Evolutionary conservation across 2,113 vertebrate species (phyloP).

Genomic region (Recurvirostra avosetta): DNA sequence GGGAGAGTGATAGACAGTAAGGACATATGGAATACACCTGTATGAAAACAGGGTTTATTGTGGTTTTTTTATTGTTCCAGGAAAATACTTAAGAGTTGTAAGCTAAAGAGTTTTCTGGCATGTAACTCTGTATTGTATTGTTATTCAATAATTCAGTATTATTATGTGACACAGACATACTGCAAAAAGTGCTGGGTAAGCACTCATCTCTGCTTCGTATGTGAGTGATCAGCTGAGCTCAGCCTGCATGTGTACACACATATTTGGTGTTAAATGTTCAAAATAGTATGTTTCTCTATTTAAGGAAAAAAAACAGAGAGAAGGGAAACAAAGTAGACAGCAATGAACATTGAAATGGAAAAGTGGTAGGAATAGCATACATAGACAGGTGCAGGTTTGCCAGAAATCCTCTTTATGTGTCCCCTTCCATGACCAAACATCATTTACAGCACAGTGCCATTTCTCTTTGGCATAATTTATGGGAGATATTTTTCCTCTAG

Average conservation of each 20-base stretch:
- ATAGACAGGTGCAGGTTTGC: background rate
- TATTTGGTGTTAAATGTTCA: background rate
- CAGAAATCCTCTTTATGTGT: background rate
- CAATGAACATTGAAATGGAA: background rate
- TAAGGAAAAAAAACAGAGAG: background rate
- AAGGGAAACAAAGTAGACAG: background rate
- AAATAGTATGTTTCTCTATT: background rate
- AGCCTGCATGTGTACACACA: background rate
- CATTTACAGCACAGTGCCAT: background rate
- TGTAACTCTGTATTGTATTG: background rate
- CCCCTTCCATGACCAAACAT: background rate
- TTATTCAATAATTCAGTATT: background rate
- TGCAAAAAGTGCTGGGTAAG: background rate
- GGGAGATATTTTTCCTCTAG: background rate
- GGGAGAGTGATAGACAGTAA: background rate
- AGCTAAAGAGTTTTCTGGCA: background rate
- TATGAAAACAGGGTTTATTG: background rate
- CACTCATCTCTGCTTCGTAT: background rate
- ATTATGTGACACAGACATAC: background rate
- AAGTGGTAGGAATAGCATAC: background rate
- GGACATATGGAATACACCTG: background rate
- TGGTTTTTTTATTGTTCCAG: background rate
- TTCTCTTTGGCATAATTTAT: background rate
- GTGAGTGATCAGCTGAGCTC: background rate
- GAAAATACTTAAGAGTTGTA: background rate